Evolutionary conservation across 2,113 vertebrate species (phyloP), one percentile per base, ranked within the genome.

Genomic region (Pycnonotus jocosus): DNA sequence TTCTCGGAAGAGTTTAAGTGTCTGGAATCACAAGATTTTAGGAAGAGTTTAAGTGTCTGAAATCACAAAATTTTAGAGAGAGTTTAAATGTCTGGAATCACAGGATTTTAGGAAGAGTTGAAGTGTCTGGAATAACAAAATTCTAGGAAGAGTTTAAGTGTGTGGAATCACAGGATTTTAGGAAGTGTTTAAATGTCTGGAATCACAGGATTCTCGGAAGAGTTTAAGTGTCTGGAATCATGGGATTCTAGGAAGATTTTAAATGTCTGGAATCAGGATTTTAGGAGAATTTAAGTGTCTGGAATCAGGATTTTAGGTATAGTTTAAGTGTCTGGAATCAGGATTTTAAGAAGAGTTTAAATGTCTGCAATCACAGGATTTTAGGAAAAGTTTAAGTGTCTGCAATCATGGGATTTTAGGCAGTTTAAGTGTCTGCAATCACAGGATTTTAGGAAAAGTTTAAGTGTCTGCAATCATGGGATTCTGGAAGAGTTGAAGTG

Each of bases 41-140:
- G 4, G 18, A 28, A 28, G 24, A 68, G 12, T 48, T 28, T 28
- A 35, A 4, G 3, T 37, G 21, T 14, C 8, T 24, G 15, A 16
- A 42, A 33, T 42, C 5, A 14, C 0, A 0, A 11, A 16, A 25
- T 42, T 54, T 2, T 20, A 42, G 5, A 22, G 11, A 15, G 16
- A 54, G 31, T 27, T n/a, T 25, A 14, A 5, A 1, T 42, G 22
- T 20, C 22, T 42, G 23, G 7, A 27, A 44, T 16, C 1, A 44
- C 0, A 2, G 23, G 38, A 12, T 73, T 57, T 0, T 28, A 56
- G 4, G 23, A n/a, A n/a, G 33, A n/a, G 10, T 56, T n/a, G 21
- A 11, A 4, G 9, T n/a, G 31, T 6, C 0, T 28, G 7, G 10
- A 12, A n/a, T 27, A 2, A 44, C 0, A 3, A 23, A 31, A 35